Base-by-base conservation (phyloP, 2,113 vertebrate genomes). In the Dicrurus megarhynchus region DNA sequence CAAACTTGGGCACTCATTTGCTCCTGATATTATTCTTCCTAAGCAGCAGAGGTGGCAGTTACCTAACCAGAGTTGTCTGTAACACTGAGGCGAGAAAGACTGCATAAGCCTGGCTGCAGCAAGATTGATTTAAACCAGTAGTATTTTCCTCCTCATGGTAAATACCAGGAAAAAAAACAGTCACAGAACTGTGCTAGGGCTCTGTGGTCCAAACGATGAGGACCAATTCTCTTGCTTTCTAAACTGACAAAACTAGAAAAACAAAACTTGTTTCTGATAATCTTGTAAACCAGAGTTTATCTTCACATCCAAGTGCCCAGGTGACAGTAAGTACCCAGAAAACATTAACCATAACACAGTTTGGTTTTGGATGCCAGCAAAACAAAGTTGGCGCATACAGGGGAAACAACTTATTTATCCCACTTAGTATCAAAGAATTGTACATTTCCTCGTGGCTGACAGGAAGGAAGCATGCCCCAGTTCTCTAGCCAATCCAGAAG, bases 351-450 rank as follows among this genome's bases (percentile, higher is more conserved):
- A 18, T n/a, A 88, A 41, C 28, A 69, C 33, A 47, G 35, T 47
- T 74, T 35, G 7, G 1, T 63, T 90, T 23, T 26, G 59, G 39
- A 69, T 67, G 41, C 17, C 42, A 86, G n/a, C 11, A 50, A 73
- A 74, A 91, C 9, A 73, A 75, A 64, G 15, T 60, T 10, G 10
- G 39, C 0, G 0, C 5, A 39, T 56, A 55, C 0, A 70, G 3
- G 11, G 11, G 32, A 59, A 79, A 79, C 2, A 87, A 4, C 21
- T 63, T 70, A 59, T 28, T 87, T 10, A 46, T 63, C 53, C 9
- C 20, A 22, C 8, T 76, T 53, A 37, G 26, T 47, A 87, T 5
- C 47, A 41, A 65, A 35, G 17, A 90, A 74, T 2, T 63, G n/a
- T 23, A 42, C 26, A 32, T 33, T 50, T 74, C 12, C 19, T 35